These are phyloP conservation scores for Phoxinus dragarum DNA, from an alignment of 2,797 vertebrate genomes.

Conservation along the genomic window DNA sequence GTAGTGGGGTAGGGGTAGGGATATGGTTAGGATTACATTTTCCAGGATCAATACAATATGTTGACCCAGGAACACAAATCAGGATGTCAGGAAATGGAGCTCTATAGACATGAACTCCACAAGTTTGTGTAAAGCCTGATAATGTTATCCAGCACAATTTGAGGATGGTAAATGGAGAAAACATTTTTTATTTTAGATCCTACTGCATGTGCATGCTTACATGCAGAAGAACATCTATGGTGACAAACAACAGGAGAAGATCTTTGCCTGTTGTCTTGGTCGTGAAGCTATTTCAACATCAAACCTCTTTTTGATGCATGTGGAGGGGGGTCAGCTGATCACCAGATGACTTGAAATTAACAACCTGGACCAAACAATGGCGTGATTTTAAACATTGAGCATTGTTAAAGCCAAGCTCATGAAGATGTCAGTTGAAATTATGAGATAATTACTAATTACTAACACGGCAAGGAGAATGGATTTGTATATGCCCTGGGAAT, in stretches of 20 bases:
- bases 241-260: background rate
- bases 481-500: slow-evolving; percentile 47
- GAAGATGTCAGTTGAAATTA: slow-evolving; percentile 48
- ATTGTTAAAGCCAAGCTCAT: slow-evolving; percentile 33
- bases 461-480: slow-evolving; percentile 51
- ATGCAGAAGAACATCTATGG: background rate
- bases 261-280: background rate
- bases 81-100: background rate
- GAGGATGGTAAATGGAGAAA: background rate
- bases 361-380: background rate
- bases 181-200: background rate
- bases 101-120: background rate
- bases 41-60: background rate
- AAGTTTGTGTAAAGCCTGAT: slow-evolving; percentile 1
- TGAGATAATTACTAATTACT: background rate
- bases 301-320: background rate
- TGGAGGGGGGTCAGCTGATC: background rate
- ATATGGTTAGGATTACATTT: no score
- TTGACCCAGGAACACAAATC: background rate
- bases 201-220: background rate
- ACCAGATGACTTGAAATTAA: background rate
- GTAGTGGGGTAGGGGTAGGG: no score
- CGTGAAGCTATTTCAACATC: background rate
- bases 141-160: background rate
- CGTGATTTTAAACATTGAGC: background rate